Evolutionary conservation across 2,797 vertebrate genomes (phyloP).

Genomic region (Lutjanus campechanus): DNA sequence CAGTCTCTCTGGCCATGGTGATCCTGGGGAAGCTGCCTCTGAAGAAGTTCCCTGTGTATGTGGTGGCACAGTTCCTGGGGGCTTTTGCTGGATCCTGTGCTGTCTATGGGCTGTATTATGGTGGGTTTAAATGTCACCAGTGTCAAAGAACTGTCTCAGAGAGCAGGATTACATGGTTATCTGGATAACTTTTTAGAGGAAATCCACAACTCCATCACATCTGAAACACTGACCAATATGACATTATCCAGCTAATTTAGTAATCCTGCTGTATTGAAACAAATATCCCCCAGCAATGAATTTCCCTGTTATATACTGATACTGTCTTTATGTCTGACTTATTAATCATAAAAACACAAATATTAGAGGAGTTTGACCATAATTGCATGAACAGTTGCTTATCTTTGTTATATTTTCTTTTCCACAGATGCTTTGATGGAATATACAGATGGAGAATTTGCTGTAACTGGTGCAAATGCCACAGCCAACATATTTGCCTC

Average conservation of each 20-base stretch:
- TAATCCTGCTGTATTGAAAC: neutral
- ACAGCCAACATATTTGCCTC: conserved; percentile 97
- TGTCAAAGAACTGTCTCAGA: conserved; percentile 5
- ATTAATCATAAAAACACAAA: neutral
- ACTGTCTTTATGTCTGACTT: neutral
- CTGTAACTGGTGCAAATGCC: conserved; percentile 90
- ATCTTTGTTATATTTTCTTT: conserved; percentile 14
- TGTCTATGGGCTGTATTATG: conserved; percentile 93
- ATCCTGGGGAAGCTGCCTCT: conserved; percentile 91
- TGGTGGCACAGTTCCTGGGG: conserved; percentile 92
- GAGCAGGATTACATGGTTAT: neutral
- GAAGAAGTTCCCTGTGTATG: conserved; percentile 94
- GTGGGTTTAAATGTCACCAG: conserved; percentile 80
- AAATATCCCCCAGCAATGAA: neutral
- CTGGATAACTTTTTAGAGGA: neutral
- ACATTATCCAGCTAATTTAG: neutral
- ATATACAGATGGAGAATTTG: conserved; percentile 86
- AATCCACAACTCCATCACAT: neutral
- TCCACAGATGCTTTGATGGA: conserved; percentile 91
- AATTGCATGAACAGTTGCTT: neutral
- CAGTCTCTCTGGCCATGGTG: conserved; percentile 95
- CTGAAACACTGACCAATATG: neutral
- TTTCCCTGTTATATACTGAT: neutral
- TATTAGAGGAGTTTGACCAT: neutral
- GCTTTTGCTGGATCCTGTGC: conserved; percentile 92